These are phyloP conservation scores for Laspeyria flexula DNA, from an alignment of 2,888 invertebrate genomes.

Conservation along the genomic window DNA sequence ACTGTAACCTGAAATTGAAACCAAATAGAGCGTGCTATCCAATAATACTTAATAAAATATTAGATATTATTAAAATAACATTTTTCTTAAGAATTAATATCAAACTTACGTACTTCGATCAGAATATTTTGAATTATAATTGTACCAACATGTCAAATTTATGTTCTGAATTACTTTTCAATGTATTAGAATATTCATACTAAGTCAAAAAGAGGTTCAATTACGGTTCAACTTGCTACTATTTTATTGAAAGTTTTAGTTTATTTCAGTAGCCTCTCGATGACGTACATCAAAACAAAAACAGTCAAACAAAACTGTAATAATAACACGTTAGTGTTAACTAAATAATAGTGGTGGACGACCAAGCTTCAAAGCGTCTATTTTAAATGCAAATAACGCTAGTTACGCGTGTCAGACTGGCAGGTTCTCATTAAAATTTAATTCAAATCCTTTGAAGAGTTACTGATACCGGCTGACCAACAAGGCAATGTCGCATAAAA, in stretches of 20 bases:
- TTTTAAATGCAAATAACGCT: slow-evolving; percentile 32
- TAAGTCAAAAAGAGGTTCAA: not conserved
- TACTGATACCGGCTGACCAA: slow-evolving; percentile 12
- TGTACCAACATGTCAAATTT: slow-evolving; percentile 4
- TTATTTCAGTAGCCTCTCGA: not conserved
- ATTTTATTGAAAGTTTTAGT: not conserved
- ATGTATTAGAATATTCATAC: not conserved
- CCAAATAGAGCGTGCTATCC: slow-evolving; percentile 53
- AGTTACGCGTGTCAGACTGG: slow-evolving; percentile 10
- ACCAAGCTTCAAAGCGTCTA: slow-evolving; percentile 17
- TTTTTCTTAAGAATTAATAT: not conserved
- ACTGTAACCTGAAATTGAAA: slow-evolving; percentile 63
- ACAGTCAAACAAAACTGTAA: not conserved
- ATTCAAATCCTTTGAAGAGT: slow-evolving; percentile 29
- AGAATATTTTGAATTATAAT: slow-evolving; percentile 5
- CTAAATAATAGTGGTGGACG: slow-evolving; percentile 7
- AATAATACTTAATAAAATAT: slow-evolving; percentile 43
- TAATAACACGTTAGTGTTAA: slow-evolving; percentile 2
- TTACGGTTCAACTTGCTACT: not conserved
- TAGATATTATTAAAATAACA: slow-evolving; percentile 17
- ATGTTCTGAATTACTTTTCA: slow-evolving; percentile 1
- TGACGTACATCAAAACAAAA: not conserved
- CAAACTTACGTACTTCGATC: slow-evolving; percentile 1
- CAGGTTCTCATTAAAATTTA: slow-evolving; percentile 23
- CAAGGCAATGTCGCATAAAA: slow-evolving; percentile 5